These are phyloP conservation scores for Chiloscyllium punctatum DNA, from an alignment of 2,797 vertebrate species.

Conservation along the genomic window DNA sequence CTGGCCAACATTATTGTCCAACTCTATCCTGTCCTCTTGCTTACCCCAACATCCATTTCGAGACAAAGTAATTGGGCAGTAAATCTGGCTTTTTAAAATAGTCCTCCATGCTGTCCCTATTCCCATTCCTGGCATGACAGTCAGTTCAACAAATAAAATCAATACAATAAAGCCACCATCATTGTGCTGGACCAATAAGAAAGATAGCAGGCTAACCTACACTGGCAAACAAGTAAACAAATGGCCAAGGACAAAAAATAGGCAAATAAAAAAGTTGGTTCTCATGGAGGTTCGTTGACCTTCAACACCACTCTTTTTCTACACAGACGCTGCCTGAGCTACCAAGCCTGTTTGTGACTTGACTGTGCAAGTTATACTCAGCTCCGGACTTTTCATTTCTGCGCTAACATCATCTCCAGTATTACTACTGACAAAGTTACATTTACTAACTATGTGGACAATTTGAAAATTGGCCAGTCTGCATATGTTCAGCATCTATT, in stretches of 20 bases:
- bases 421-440: neutral
- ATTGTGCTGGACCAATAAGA: neutral
- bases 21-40: neutral
- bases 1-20: neutral
- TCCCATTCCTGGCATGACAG: neutral
- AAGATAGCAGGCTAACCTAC: neutral
- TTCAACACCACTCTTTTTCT: neutral
- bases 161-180: neutral
- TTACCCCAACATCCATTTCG: neutral
- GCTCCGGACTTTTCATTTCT: neutral
- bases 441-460: neutral
- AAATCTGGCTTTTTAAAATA: neutral
- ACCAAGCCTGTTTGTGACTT: neutral
- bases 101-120: no score
- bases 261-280: neutral
- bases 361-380: neutral
- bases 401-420: neutral
- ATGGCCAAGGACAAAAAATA: neutral
- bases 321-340: neutral
- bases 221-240: neutral
- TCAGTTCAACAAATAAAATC: neutral
- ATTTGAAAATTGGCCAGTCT: neutral
- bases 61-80: neutral
- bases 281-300: neutral
- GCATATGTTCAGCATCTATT: constrained; percentile 50